Percentiles rank a stretch among this genome's conserved stretches.
These are phyloP conservation scores for Halcyon chelicuti DNA, from an alignment of 2,797 vertebrate genomes.

Conservation along the genomic window DNA sequence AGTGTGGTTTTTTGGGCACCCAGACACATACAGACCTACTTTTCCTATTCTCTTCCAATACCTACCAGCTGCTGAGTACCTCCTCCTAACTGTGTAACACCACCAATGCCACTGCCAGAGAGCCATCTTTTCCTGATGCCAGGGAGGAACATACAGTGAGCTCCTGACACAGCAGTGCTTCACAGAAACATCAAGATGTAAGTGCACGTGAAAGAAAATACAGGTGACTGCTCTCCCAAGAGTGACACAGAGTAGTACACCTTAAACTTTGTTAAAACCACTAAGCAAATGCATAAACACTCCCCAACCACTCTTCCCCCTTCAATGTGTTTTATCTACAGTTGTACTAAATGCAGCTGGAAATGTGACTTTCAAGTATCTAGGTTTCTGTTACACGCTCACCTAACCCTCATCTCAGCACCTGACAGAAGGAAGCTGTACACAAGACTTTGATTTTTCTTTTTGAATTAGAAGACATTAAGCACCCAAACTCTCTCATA, in stretches of 20 bases:
- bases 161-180: background rate
- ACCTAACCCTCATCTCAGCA: conserved; percentile 9
- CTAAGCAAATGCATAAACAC: background rate
- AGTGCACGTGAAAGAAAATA: background rate
- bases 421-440: conserved; percentile 27
- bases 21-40: background rate
- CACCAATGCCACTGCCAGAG: background rate
- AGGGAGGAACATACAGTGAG: background rate
- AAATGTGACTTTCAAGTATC: conserved; percentile 55
- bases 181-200: background rate
- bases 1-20: background rate
- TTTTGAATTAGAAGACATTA: conserved; percentile 57
- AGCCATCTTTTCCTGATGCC: background rate
- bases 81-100: background rate
- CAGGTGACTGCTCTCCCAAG: background rate
- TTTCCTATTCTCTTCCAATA: background rate
- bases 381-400: background rate
- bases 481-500: conserved; percentile 34
- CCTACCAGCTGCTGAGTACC: background rate
- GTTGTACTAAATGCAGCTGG: background rate
- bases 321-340: background rate
- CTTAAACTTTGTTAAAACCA: background rate
- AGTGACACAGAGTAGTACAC: background rate
- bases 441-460: conserved; percentile 54
- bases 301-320: background rate